Base-by-base conservation (phyloP, 2,113 vertebrate species). In the Mesitornis unicolor region DNA sequence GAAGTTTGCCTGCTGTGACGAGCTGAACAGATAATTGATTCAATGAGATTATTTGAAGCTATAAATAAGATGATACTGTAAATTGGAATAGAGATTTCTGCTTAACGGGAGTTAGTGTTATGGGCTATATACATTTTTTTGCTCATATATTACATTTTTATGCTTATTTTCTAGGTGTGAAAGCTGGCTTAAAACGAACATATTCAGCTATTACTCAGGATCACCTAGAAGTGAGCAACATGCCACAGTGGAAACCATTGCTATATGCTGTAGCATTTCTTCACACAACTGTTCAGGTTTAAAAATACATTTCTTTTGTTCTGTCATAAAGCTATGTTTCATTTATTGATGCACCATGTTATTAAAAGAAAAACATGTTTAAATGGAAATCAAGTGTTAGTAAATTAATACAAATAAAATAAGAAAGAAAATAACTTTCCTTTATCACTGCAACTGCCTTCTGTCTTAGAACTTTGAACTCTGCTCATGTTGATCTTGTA, bases 211-310 rank as follows among this genome's bases (percentile, higher is more conserved):
- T 99, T 73, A 98, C 98, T 81, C 98, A 99, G 93, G 98, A 99
- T 36, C 98, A 98, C 82, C 91, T 99, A 22, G 98, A 99, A 90
- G 92, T 98, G 89, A 99, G 96, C 84, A 98, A 96, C 95, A 96
- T 98, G 96, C 97, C 98, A 42, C 98, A 98, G 96, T 99, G 99
- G 99, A 99, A 98, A 74, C 98, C 98, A 42, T 42, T 99, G 56
- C 97, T 99, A 8, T 99, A 98, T 38, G 97, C 98, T 33, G 97
- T 99, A 51, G 98, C 98, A 71, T 99, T 99, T 96, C 98, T 99
- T 25, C 98, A 99, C 89, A 98, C 98, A 74, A 98, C 98, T 24
- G 98, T 99, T 35, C 98, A 99, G 98, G 98, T 98, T 92, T 93
- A 26, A 78, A 90, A 93, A 73, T 36, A 21, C 2, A 1, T 76